Evolutionary conservation across 2,797 vertebrate genomes (phyloP).

Genomic region (Alfaro cultratus): DNA sequence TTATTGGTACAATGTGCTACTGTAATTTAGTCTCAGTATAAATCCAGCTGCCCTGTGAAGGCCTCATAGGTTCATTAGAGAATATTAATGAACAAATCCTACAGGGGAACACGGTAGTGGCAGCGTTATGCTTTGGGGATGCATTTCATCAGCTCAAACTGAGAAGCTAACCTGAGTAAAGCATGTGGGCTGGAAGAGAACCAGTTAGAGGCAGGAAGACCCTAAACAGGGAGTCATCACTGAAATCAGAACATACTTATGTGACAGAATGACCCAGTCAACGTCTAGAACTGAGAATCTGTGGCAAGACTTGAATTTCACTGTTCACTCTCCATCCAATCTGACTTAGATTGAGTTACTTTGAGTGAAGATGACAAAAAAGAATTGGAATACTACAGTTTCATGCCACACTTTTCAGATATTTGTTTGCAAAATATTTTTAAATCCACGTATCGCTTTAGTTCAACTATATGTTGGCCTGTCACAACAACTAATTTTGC

Average conservation of each 20-base stretch:
- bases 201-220: neutral
- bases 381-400: neutral
- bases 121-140: neutral
- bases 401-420: neutral
- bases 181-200: neutral
- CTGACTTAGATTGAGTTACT: neutral
- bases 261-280: neutral
- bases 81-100: no score
- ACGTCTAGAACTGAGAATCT: neutral
- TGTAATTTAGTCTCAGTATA: neutral
- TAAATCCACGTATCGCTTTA: neutral
- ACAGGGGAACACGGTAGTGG: no score
- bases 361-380: neutral
- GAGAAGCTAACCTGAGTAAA: neutral
- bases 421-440: neutral
- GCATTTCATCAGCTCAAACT: neutral
- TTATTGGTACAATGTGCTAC: neutral
- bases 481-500: neutral
- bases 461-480: neutral
- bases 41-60: neutral
- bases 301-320: neutral
- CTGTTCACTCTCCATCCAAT: neutral
- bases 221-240: neutral
- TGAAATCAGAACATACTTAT: neutral
- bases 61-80: no score